These are phyloP conservation scores for Papilio xuthus DNA, from an alignment of 1,140 invertebrate genomes.

Conservation along the genomic window DNA sequence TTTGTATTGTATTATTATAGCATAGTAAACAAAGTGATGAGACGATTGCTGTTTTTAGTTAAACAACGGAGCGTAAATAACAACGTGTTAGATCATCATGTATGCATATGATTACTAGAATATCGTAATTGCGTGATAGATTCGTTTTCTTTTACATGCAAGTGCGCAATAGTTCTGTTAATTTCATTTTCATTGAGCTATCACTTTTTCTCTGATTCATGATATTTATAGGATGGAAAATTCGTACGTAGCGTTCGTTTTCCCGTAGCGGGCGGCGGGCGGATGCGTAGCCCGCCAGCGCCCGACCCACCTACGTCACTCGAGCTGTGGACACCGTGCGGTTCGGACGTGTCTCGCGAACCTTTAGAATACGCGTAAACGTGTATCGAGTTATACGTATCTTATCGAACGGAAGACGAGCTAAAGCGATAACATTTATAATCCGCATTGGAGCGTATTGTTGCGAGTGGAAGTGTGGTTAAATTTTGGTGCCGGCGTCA, in stretches of 20 bases:
- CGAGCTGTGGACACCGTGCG: conserved; percentile 52
- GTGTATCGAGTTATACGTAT: conserved; percentile 53
- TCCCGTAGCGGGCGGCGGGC: conserved; percentile 65
- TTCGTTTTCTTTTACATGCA: background rate
- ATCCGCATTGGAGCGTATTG: conserved; percentile 32
- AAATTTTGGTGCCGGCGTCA: conserved; percentile 4
- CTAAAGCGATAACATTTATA: conserved; percentile 41
- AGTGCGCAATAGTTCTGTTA: background rate
- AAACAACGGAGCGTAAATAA: background rate
- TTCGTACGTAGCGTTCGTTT: conserved; percentile 64
- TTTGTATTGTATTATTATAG: background rate
- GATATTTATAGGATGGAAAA: conserved; percentile 52
- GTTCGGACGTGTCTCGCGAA: conserved; percentile 45
- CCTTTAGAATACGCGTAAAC: conserved; percentile 31
- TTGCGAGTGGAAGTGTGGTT: conserved; percentile 18
- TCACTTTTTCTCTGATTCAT: conserved; percentile 37
- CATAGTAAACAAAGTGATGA: background rate
- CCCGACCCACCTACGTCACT: conserved; percentile 66
- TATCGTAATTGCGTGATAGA: background rate
- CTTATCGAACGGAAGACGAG: conserved; percentile 49
- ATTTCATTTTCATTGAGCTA: conserved; percentile 14
- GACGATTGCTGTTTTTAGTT: background rate
- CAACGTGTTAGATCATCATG: background rate
- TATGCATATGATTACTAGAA: background rate
- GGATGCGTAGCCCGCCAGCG: conserved; percentile 52